phyloP scores from a whole-genome alignment of 2,888 invertebrate species.

The Drosophila maculinotata region DNA sequence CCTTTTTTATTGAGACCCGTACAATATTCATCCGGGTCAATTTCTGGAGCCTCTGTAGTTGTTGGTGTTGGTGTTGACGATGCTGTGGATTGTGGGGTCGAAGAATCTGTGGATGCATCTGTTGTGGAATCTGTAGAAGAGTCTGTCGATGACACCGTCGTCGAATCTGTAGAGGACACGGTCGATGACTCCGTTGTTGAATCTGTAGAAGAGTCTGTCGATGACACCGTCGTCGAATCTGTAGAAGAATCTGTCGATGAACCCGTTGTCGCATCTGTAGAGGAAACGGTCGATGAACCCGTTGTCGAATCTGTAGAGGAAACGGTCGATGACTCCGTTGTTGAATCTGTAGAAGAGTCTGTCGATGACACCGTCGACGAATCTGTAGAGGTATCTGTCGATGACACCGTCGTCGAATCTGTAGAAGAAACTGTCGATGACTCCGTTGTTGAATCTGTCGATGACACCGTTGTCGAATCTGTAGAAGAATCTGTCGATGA shows the following conservation, averaged over 20 bases:
- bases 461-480: neutral
- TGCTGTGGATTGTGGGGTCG: conserved; percentile 13
- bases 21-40: conserved; percentile 44
- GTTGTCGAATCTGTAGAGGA: too few relatives aligned
- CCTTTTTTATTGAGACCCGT: conserved; percentile 39
- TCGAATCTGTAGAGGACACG: conserved; percentile 8
- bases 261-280: conserved; percentile 9
- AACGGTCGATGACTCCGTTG: conserved; percentile 4
- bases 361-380: too few relatives aligned
- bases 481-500: too few relatives aligned
- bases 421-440: conserved; percentile 17
- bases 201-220: neutral
- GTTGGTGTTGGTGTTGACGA: conserved; percentile 8
- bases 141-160: neutral
- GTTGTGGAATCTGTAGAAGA: neutral
- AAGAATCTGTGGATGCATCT: conserved; percentile 9
- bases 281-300: neutral
- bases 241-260: neutral
- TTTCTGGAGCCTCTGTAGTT: conserved; percentile 19
- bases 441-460: neutral
- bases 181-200: conserved; percentile 1
- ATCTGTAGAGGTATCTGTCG: too few relatives aligned
- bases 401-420: conserved; percentile 9
- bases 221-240: too few relatives aligned
- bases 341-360: neutral